phyloP scores from a whole-genome alignment of 2,113 vertebrate genomes.

The Octodon degus region DNA sequence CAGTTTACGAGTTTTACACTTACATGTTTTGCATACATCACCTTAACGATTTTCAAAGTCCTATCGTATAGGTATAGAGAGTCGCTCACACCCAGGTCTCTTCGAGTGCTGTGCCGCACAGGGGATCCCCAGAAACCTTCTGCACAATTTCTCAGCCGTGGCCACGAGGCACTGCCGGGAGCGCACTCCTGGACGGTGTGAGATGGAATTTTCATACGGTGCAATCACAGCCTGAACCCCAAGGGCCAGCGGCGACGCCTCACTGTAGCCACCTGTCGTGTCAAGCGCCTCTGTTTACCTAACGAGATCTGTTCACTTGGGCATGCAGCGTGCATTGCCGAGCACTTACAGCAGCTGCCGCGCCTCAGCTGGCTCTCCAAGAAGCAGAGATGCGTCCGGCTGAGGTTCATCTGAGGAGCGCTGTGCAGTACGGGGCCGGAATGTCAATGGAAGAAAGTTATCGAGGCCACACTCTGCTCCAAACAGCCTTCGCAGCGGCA shows the following conservation, averaged over 20 bases:
- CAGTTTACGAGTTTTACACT: fast-evolving
- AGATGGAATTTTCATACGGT: background rate
- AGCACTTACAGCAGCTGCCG: fast-evolving
- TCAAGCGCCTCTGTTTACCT: too few species aligned
- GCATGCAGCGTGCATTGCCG: fast-evolving
- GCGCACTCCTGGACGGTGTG: background rate
- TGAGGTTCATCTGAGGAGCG: background rate
- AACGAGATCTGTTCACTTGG: fast-evolving
- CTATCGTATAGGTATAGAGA: too few species aligned
- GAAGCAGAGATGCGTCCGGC: fast-evolving
- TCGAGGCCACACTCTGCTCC: background rate
- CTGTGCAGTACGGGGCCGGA: background rate
- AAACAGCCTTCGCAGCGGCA: background rate
- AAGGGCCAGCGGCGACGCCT: background rate
- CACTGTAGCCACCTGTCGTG: too few species aligned
- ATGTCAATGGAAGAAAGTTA: background rate
- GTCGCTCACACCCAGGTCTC: background rate
- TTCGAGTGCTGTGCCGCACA: fast-evolving
- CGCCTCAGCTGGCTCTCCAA: background rate
- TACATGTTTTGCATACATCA: background rate
- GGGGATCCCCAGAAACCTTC: fast-evolving
- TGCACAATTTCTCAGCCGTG: fast-evolving
- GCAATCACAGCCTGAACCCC: background rate
- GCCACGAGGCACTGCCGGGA: background rate
- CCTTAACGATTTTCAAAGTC: background rate